Percentiles rank a stretch among this genome's conserved stretches.
These are phyloP conservation scores for Lophotriccus pileatus DNA, from an alignment of 2,797 vertebrate genomes.

Conservation along the genomic window DNA sequence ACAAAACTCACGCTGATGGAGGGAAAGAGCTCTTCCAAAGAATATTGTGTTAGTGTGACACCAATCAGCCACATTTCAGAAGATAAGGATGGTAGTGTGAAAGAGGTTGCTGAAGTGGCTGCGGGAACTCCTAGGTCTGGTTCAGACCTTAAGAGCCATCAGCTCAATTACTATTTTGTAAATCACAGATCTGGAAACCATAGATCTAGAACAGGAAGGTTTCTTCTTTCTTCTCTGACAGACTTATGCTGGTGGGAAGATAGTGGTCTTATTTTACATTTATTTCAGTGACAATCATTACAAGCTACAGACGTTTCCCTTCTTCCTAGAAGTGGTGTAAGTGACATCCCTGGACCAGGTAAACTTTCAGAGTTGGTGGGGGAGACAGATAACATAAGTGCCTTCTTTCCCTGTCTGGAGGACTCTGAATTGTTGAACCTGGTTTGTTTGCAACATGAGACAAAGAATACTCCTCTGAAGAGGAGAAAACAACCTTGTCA, in stretches of 20 bases:
- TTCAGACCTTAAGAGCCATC: background rate
- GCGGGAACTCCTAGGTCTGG: background rate
- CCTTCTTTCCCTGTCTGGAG: background rate
- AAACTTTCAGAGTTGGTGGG: background rate
- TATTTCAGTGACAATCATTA: background rate
- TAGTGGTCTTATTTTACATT: background rate
- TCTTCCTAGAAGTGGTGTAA: background rate
- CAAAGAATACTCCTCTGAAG: background rate
- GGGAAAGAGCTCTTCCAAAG: background rate
- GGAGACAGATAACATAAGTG: rapidly evolving
- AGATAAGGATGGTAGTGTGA: background rate
- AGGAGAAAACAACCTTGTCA: background rate
- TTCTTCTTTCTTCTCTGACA: background rate
- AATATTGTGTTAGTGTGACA: background rate
- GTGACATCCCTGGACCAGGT: background rate
- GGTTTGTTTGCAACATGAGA: background rate
- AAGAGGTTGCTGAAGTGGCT: background rate
- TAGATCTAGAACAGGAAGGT: background rate
- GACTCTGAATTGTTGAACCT: background rate
- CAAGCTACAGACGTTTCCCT: background rate
- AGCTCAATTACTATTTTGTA: background rate
- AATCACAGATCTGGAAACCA: background rate
- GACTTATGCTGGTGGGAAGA: background rate
- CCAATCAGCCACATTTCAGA: background rate
- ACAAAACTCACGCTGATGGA: background rate